A percentile compares a stretch with the other conserved stretches of the same genome.
These are phyloP conservation scores for Troides helena DNA, from an alignment of 2,888 invertebrate genomes.

Conservation along the genomic window DNA sequence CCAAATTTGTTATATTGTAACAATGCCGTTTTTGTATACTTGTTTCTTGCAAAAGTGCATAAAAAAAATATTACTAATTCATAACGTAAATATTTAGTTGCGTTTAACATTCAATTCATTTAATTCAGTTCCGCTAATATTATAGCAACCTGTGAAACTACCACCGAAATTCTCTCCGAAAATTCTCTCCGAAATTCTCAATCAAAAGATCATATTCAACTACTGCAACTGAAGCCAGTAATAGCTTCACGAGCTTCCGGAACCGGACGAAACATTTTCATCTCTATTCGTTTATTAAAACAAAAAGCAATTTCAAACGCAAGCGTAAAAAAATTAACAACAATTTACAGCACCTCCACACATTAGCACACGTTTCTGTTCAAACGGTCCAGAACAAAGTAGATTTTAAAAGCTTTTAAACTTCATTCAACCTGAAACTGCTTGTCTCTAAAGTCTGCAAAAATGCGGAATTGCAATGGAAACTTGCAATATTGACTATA, in stretches of 20 bases:
- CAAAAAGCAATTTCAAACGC: neutral
- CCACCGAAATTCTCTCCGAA: neutral
- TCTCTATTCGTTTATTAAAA: neutral
- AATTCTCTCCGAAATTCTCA: neutral
- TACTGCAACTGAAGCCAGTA: neutral
- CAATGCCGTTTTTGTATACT: constrained; percentile 15
- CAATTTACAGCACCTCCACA: neutral
- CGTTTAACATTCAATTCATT: neutral
- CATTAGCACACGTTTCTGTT: neutral
- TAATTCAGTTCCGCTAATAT: neutral
- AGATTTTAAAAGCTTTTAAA: neutral
- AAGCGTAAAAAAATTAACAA: neutral
- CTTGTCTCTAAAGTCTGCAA: neutral
- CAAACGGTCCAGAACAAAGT: neutral
- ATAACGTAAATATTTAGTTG: neutral
- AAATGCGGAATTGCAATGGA: neutral
- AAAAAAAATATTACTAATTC: too few relatives aligned
- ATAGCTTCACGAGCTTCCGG: neutral
- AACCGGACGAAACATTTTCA: neutral
- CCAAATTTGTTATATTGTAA: constrained; percentile 13
- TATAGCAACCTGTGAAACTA: neutral
- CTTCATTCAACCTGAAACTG: neutral
- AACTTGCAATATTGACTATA: neutral
- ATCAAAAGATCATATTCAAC: neutral
- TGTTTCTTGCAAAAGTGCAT: too few relatives aligned